Evolutionary conservation across 1,140 invertebrate species (phyloP), one percentile per base, ranked within the genome.

Genomic region (Psix sp.): DNA sequence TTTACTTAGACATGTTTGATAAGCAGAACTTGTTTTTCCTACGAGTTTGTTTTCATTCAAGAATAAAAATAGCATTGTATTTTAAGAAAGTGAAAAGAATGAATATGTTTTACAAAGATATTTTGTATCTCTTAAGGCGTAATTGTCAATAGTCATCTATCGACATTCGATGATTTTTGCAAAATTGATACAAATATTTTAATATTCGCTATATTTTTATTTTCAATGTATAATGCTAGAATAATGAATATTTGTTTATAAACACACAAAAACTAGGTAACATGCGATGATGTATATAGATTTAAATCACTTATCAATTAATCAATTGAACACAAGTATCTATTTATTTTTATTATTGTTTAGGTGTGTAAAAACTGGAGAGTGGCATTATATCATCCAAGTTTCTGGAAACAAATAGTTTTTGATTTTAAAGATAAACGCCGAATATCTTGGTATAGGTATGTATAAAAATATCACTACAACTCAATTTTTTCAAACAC

Each of bases 291-390:
- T n/a, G n/a, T n/a, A n/a, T n/a, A n/a, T n/a, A n/a, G n/a, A n/a
- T n/a, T n/a, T n/a, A n/a, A n/a, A n/a, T 29, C n/a, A 24, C 9
- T 24, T 24, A 24, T 24, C 21, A 24, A 5, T 24, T 24, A n/a
- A n/a, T 24, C 21, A 10, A 10, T 29, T 29, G 26, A 24, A 5
- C 7, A 29, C 26, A 10, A 29, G n/a, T 7, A 29, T 29, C 1
- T 29, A 3, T 3, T 10, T 2, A 10, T 2, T 29, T 7, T 2
- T 7, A 2, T 29, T 35, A 35, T 2, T 35, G 1, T 70, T 71
- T 43, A 87, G 74, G 88, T 88, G 16, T 91, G 90, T 78, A 90
- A 86, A 82, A 86, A 90, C 80, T 92, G 91, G 91, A 88, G 91
- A 77, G 84, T 82, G 43, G 89, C 88, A 56, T 83, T 91, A 17